These are phyloP conservation scores for Panorpa germanica DNA, from an alignment of 2,888 invertebrate genomes.

Conservation along the genomic window DNA sequence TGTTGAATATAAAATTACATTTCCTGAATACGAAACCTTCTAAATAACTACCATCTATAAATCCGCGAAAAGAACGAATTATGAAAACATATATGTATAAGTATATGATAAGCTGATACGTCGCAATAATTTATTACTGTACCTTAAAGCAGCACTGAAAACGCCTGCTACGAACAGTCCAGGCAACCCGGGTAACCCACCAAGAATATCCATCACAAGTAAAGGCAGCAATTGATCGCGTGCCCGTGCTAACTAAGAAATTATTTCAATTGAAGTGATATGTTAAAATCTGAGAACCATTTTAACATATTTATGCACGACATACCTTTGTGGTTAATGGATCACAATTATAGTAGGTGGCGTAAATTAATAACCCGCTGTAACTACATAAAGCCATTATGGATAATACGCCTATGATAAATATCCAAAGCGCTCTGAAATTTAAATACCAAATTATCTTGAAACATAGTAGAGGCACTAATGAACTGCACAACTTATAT, in stretches of 20 bases:
- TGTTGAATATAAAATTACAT: too few species aligned
- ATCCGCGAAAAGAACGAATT: constrained; percentile 2
- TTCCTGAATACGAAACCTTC: constrained; percentile 1
- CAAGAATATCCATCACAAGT: constrained; percentile 69
- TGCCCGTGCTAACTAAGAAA: constrained; percentile 37
- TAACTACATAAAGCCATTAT: constrained; percentile 65
- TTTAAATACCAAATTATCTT: too few species aligned
- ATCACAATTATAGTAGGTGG: constrained; percentile 69
- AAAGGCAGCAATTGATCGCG: constrained; percentile 67
- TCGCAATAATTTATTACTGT: too few species aligned
- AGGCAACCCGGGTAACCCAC: constrained; percentile 58
- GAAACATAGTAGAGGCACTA: too few species aligned
- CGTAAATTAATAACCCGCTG: constrained; percentile 72
- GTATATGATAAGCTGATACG: too few species aligned
- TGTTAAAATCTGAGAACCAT: not conserved
- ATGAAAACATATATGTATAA: not conserved
- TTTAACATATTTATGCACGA: constrained; percentile 11
- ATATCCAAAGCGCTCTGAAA: constrained; percentile 34
- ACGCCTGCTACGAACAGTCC: constrained; percentile 81
- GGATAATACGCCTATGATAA: constrained; percentile 55
- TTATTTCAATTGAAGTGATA: not conserved
- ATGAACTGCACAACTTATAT: too few species aligned
- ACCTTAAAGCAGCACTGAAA: constrained; percentile 79
- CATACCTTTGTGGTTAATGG: constrained; percentile 51
- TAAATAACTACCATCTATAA: not conserved